Evolutionary conservation across 2,113 vertebrate species (phyloP).

Genomic region (Salvelinus alpinus): DNA sequence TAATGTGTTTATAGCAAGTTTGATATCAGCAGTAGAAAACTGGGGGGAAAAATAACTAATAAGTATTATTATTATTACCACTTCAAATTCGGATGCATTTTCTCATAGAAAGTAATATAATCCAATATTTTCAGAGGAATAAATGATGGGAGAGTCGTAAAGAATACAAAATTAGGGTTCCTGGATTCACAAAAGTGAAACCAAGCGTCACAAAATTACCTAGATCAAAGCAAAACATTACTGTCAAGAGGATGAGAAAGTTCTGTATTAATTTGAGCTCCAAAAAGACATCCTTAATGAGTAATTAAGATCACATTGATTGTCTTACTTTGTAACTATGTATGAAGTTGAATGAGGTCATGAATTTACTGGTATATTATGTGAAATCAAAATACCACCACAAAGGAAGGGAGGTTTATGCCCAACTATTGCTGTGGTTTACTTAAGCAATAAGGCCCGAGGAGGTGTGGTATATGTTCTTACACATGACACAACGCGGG

Average conservation of each 20-base stretch:
- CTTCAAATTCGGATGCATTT: slow-evolving; percentile 9
- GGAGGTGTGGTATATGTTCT: no score
- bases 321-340: no score
- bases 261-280: no score
- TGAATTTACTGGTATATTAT: not conserved
- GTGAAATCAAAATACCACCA: not conserved
- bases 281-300: not conserved
- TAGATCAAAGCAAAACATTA: not conserved
- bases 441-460: no score
- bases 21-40: slow-evolving; percentile 16
- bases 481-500: no score
- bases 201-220: not conserved
- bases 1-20: slow-evolving; percentile 56
- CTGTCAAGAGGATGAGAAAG: not conserved
- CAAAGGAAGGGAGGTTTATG: not conserved
- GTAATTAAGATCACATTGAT: no score
- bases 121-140: not conserved
- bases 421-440: not conserved
- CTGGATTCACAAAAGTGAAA: no score
- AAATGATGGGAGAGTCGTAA: not conserved
- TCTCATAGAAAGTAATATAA: not conserved
- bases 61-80: slow-evolving; percentile 55
- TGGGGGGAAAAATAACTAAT: not conserved
- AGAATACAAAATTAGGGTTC: not conserved
- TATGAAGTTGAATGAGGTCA: not conserved